Evolutionary conservation across 2,113 vertebrate species (phyloP).

Genomic region (Macaca nemestrina): DNA sequence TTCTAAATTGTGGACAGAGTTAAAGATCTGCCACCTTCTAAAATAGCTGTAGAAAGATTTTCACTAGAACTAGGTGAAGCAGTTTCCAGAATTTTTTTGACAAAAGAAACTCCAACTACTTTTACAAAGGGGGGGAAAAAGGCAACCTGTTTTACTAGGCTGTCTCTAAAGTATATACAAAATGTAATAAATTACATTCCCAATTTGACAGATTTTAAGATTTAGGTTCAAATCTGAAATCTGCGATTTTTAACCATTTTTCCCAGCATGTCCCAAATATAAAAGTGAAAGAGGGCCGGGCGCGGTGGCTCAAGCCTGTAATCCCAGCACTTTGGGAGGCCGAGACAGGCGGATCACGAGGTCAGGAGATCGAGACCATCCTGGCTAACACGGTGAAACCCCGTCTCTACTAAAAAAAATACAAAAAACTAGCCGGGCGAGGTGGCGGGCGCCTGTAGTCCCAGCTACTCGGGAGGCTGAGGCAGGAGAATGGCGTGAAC

Average conservation of each 20-base stretch:
- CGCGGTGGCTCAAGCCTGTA: too few relatives aligned
- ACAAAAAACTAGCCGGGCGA: too few relatives aligned
- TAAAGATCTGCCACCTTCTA: not conserved
- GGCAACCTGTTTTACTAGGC: not conserved
- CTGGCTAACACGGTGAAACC: too few relatives aligned
- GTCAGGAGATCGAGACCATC: too few relatives aligned
- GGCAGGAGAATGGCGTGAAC: too few relatives aligned
- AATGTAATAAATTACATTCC: not conserved
- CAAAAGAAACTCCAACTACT: not conserved
- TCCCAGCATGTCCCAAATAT: not conserved
- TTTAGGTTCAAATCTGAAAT: conserved; percentile 21
- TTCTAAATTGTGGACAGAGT: not conserved
- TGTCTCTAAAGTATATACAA: not conserved
- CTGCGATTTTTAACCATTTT: not conserved
- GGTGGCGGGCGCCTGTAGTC: too few relatives aligned
- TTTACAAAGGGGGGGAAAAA: not conserved
- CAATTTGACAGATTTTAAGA: conserved; percentile 31
- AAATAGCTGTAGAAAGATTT: not conserved
- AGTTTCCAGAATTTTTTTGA: not conserved
- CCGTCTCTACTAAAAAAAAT: too few relatives aligned
- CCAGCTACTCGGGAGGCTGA: too few relatives aligned
- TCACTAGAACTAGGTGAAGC: not conserved
- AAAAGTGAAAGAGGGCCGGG: not conserved
- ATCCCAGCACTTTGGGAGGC: too few relatives aligned
- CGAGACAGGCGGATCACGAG: too few relatives aligned